A percentile compares a stretch with the other conserved stretches of the same genome.
Evolutionary conservation across 2,888 invertebrate genomes (phyloP).

Genomic region (Macrophya alboannulata): DNA sequence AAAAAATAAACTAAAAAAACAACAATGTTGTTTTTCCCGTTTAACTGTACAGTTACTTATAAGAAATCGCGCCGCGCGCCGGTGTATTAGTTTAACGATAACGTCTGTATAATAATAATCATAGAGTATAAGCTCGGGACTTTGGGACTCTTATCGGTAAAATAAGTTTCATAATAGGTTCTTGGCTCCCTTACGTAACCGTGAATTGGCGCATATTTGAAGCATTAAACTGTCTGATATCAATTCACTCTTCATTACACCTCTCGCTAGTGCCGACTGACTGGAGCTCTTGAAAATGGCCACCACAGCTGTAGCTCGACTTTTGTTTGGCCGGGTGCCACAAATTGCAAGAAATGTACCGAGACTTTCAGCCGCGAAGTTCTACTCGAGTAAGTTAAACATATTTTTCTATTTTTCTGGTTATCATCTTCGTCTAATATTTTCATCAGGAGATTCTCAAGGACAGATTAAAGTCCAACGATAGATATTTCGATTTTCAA

Average conservation of each 20-base stretch:
- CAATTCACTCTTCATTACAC: constrained; percentile 5
- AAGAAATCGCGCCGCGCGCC: not conserved
- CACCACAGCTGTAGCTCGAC: constrained; percentile 63
- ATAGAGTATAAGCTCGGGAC: not conserved
- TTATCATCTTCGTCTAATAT: not conserved
- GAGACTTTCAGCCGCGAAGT: constrained; percentile 66
- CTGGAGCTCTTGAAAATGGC: constrained; percentile 65
- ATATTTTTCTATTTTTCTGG: not conserved
- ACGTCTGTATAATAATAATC: not conserved
- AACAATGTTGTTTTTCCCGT: not conserved
- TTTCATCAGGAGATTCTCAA: not conserved
- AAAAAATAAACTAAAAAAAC: not conserved
- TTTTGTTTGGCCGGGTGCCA: constrained; percentile 61
- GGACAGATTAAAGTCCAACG: not conserved
- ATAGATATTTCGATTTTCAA: not conserved
- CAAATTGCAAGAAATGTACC: constrained; percentile 58
- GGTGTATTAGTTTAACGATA: not conserved
- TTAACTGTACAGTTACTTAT: not conserved
- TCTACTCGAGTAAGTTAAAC: constrained; percentile 71
- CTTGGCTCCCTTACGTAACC: constrained; percentile 13
- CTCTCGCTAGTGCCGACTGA: constrained; percentile 28
- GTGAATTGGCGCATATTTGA: not conserved
- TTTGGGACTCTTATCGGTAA: constrained; percentile 21
- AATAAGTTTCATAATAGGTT: constrained; percentile 7
- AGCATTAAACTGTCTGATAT: constrained; percentile 20